Evolutionary conservation across 2,113 vertebrate species (phyloP).

Genomic region (Polyodon spathula): DNA sequence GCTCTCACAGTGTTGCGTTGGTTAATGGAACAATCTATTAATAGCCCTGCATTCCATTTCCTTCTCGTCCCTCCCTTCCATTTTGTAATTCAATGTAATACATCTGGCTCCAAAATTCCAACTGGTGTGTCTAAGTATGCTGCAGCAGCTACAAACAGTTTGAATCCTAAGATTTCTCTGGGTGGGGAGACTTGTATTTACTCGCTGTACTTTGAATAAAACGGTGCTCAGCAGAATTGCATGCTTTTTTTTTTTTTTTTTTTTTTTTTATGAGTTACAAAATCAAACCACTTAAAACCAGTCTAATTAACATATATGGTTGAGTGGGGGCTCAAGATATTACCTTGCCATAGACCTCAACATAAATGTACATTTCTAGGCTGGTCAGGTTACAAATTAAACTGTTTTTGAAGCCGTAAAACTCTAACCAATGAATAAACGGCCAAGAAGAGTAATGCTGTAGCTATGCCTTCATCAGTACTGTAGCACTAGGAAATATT

Average conservation of each 20-base stretch:
- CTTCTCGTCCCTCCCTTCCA: constrained; percentile 15
- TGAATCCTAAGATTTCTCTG: constrained; percentile 5
- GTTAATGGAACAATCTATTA: constrained; percentile 24
- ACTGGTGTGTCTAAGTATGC: constrained; percentile 16
- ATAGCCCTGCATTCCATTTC: constrained; percentile 25
- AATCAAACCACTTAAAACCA: constrained; percentile 7
- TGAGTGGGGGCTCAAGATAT: constrained; percentile 8
- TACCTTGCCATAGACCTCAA: constrained; percentile 5
- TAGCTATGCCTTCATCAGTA: too few species aligned
- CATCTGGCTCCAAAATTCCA: constrained; percentile 25
- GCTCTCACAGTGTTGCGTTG: background rate
- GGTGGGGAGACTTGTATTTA: constrained; percentile 2
- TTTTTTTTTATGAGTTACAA: background rate
- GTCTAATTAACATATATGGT: constrained; percentile 15
- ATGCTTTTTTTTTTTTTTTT: background rate
- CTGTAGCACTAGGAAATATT: constrained; percentile 13
- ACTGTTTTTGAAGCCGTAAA: constrained; percentile 12
- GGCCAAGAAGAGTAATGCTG: too few species aligned
- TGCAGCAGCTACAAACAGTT: background rate
- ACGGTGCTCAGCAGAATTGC: background rate
- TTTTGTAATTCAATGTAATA: constrained; percentile 24
- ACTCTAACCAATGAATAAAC: background rate
- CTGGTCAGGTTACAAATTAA: constrained; percentile 12
- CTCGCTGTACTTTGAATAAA: background rate
- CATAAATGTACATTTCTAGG: constrained; percentile 9